A percentile compares a stretch with the other conserved stretches of the same genome.
Evolutionary conservation across 1,140 invertebrate species (phyloP).

Genomic region (Achroia grisella): DNA sequence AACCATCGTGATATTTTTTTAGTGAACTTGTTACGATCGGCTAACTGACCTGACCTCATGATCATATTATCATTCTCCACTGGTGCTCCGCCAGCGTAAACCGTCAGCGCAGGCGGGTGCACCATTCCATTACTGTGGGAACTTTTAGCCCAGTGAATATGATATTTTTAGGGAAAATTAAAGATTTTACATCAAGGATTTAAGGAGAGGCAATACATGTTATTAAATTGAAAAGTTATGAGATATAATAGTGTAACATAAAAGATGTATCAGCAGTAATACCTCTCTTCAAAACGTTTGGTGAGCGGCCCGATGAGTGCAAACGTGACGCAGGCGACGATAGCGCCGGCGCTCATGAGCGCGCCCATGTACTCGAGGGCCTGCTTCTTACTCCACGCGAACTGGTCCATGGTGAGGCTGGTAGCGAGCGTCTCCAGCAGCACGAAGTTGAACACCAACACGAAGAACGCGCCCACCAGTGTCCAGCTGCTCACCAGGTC

Average conservation of each 20-base stretch:
- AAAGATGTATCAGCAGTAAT: background rate
- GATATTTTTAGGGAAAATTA: too few relatives aligned
- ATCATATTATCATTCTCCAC: too few relatives aligned
- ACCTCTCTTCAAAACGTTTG: conserved; percentile 80
- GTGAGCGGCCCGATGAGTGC: conserved; percentile 82
- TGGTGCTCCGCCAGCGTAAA: too few relatives aligned
- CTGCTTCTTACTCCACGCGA: conserved; percentile 86
- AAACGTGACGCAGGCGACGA: conserved; percentile 85
- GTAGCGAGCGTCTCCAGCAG: conserved; percentile 91
- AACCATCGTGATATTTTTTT: too few relatives aligned
- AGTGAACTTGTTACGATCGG: too few relatives aligned
- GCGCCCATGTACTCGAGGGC: conserved; percentile 88
- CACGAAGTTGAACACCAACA: conserved; percentile 92
- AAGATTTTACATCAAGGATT: too few relatives aligned
- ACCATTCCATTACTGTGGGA: too few relatives aligned
- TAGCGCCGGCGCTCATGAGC: conserved; percentile 84
- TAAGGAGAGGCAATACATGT: too few relatives aligned
- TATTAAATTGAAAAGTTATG: too few relatives aligned
- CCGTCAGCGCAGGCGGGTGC: too few relatives aligned
- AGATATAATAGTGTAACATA: background rate
- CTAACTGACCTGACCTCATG: too few relatives aligned
- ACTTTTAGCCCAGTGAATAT: too few relatives aligned
- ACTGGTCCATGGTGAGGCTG: conserved; percentile 91
- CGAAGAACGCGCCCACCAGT: conserved; percentile 87
- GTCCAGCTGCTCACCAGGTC: conserved; percentile 86